Evolutionary conservation across 1,140 invertebrate genomes (phyloP), one percentile per base, ranked within the genome.

Genomic region (Panagrolaimus sp.): DNA sequence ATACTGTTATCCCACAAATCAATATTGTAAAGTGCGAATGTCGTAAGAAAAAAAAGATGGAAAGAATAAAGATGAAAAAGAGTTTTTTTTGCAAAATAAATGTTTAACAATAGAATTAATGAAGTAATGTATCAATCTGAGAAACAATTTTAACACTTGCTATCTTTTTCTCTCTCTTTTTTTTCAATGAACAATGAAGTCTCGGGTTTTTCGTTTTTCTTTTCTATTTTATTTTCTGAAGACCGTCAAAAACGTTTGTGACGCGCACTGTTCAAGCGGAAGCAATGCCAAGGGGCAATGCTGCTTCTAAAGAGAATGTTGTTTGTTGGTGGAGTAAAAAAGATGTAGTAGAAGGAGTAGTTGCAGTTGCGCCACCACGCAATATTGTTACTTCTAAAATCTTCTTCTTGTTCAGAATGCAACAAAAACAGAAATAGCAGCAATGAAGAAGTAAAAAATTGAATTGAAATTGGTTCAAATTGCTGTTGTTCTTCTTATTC

Each of bases 211-310:
- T 21, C 17, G 10, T 58, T 21, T 28, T 58, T 58, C 17, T 58
- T 58, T 58, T 58, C 28, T 58, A 21, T 58, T 21, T 28, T 58
- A 28, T 38, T 38, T 38, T 38, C 32, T 4, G 32, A 38, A 38
- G 32, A 38, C 32, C 52, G 52, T 26, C 52, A 58, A 58, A 58
- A 58, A 28, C 52, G 21, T 21, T 58, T 21, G 28, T 28, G 52
- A 58, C 52, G 52, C 52, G 52, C 52, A 58, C 52, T 58, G 28
- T 58, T 58, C 52, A 58, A 58, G 21, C 52, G 52, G 52, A 58
- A 58, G 52, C 52, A 58, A 58, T 12, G 52, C 52, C 52, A 58
- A 58, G 52, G 21, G 52, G 52, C 52, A 58, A 38, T 38, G 32
- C 32, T 28, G 52, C 52, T 24, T n/a, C 48, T 58, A 58, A 58